Conservation (phyloP, 64 coral and sea anemone species). For the Montipora foliosa region DNA sequence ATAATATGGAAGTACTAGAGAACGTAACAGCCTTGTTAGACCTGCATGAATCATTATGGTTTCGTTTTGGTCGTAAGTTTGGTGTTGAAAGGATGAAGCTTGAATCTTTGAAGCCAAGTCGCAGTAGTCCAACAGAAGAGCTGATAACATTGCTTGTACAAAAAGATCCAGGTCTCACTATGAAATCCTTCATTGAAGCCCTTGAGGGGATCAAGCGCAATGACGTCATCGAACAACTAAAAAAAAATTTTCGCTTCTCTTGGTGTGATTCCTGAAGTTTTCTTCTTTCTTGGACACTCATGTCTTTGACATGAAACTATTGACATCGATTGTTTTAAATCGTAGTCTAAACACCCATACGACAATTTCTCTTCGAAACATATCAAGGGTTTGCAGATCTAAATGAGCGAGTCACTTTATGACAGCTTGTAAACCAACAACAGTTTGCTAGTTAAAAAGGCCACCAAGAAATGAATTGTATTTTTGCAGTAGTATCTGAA, state of each 20-base stretch:
- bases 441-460: too few relatives aligned
- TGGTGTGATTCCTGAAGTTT: background rate
- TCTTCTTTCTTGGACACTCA: too few relatives aligned
- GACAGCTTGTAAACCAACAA: too few relatives aligned
- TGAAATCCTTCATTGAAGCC: background rate
- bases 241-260: slow-evolving; percentile 4
- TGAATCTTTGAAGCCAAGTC: background rate
- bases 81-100: background rate
- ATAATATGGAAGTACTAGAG: background rate
- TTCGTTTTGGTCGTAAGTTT: background rate
- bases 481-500: too few relatives aligned
- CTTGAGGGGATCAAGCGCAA: background rate
- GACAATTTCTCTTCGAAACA: too few relatives aligned
- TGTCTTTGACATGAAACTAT: too few relatives aligned
- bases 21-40: slow-evolving; percentile 15
- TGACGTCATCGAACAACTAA: background rate
- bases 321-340: too few relatives aligned
- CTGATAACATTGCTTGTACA: background rate
- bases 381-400: too few relatives aligned
- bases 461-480: too few relatives aligned
- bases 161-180: background rate
- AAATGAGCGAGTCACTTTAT: too few relatives aligned
- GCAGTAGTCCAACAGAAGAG: background rate
- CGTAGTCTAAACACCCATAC: too few relatives aligned
- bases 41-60: background rate